phyloP scores from a whole-genome alignment of 2,797 vertebrate species.

The Pteropus rufus region DNA sequence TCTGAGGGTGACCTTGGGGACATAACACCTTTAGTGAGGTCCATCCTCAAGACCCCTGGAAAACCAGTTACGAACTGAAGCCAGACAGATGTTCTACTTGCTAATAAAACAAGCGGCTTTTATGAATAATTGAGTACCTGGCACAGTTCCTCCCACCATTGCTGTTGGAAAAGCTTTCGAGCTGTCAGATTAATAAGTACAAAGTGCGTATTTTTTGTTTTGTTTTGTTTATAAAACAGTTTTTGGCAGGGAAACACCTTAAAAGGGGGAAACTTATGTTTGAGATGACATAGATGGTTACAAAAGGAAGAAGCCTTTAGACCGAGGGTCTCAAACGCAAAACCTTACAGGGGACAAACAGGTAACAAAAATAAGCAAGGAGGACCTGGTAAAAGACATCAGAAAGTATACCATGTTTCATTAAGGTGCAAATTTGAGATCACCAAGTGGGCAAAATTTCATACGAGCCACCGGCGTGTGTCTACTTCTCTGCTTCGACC shows the following conservation, averaged over 20 bases:
- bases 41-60: not conserved
- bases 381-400: not conserved
- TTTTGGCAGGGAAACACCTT: not conserved
- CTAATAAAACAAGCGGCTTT: not conserved
- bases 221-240: not conserved
- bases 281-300: not conserved
- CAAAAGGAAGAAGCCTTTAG: not conserved
- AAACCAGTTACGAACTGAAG: not conserved
- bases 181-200: not conserved
- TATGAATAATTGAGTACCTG: not conserved
- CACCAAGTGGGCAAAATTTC: not conserved
- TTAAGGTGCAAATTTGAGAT: not conserved
- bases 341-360: not conserved
- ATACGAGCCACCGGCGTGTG: not conserved
- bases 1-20: not conserved
- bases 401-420: not conserved
- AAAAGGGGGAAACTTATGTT: not conserved
- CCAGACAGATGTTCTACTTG: not conserved
- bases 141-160: not conserved
- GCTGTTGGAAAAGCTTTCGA: constrained; percentile 8
- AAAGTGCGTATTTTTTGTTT: not conserved
- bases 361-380: not conserved
- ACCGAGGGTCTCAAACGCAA: not conserved
- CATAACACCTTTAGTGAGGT: not conserved
- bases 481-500: not conserved